Percentiles rank a stretch among this genome's conserved stretches.
These are phyloP conservation scores for Marmota monax DNA, from an alignment of 2,113 vertebrate species.

Conservation along the genomic window DNA sequence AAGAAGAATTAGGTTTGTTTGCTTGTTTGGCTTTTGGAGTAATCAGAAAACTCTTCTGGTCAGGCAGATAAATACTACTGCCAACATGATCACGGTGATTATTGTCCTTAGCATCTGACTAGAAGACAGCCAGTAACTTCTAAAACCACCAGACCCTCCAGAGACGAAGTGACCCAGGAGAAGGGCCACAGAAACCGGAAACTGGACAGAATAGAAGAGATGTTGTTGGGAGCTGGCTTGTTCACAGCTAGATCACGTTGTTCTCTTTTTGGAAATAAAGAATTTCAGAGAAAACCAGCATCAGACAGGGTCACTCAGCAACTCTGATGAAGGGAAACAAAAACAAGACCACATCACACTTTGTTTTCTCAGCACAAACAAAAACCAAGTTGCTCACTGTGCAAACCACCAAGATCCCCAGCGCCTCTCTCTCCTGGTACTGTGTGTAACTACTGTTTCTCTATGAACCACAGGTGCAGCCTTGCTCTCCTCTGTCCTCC, in stretches of 20 bases:
- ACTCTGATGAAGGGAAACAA: background rate
- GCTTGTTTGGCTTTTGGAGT: background rate
- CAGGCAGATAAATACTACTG: background rate
- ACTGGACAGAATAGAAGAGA: background rate
- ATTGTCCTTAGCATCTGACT: background rate
- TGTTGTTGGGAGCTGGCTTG: background rate
- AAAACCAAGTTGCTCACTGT: background rate
- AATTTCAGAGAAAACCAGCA: background rate
- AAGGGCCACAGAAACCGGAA: background rate
- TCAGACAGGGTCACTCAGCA: background rate
- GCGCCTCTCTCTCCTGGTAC: background rate
- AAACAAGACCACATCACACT: background rate
- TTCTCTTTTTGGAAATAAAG: background rate
- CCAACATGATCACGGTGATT: background rate
- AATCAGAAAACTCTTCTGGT: background rate
- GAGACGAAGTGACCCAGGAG: background rate
- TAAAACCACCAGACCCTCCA: background rate
- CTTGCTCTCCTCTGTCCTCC: background rate
- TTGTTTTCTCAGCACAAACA: background rate
- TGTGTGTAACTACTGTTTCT: background rate
- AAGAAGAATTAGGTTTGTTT: background rate
- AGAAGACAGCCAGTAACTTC: background rate
- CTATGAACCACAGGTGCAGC: background rate
- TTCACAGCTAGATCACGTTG: background rate
- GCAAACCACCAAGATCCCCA: background rate